These are phyloP conservation scores for Hipparchia sbordonii DNA, from an alignment of 2,888 invertebrate genomes.

Conservation along the genomic window DNA sequence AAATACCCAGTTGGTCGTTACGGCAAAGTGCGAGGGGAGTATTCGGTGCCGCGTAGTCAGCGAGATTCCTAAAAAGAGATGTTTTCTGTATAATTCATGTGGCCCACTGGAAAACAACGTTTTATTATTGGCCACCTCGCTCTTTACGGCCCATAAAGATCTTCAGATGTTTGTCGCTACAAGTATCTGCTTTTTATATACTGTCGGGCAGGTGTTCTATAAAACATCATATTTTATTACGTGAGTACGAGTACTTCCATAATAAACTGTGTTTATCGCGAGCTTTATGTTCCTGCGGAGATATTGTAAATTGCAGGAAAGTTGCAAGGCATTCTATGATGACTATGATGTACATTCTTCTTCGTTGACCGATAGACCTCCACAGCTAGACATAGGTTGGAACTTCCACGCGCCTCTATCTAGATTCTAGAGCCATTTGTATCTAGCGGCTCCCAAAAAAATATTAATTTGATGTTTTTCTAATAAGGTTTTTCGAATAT, in stretches of 20 bases:
- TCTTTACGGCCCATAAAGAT: conserved; percentile 58
- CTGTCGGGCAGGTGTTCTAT: conserved; percentile 48
- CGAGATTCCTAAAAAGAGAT: neutral
- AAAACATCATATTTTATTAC: conserved; percentile 53
- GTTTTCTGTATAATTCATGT: conserved; percentile 45
- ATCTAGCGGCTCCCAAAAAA: too few relatives aligned
- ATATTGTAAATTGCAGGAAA: conserved; percentile 1
- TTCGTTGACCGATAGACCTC: too few relatives aligned
- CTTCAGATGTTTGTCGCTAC: conserved; percentile 35
- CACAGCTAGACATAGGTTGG: too few relatives aligned
- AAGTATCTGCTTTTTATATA: conserved; percentile 43
- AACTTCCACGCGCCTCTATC: too few relatives aligned
- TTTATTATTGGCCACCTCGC: conserved; percentile 52
- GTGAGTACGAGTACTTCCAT: conserved; percentile 26
- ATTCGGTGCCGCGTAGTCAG: too few relatives aligned
- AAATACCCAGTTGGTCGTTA: too few relatives aligned
- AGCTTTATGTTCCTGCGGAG: conserved; percentile 31
- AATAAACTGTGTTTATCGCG: conserved; percentile 48
- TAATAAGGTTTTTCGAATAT: too few relatives aligned
- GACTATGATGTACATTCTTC: neutral
- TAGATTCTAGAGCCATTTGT: too few relatives aligned
- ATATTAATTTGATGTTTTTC: too few relatives aligned
- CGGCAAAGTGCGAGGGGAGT: too few relatives aligned
- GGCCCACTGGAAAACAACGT: conserved; percentile 48
- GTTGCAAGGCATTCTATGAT: conserved; percentile 4